Base-by-base conservation (phyloP, 2,113 vertebrate genomes). In the Pyrgilauda ruficollis region DNA sequence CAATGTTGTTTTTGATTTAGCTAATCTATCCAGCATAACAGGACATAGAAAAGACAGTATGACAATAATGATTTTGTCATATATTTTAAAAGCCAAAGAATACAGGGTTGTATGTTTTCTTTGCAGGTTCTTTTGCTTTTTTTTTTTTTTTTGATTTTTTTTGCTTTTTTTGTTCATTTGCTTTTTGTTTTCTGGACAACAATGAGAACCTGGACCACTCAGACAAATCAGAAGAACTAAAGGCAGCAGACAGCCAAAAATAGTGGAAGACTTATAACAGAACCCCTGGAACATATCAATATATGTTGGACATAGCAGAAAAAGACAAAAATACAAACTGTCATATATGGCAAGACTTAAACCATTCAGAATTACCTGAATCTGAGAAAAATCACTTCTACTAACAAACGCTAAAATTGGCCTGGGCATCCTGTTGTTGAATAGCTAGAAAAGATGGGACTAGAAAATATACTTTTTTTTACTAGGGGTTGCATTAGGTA, bases 301-400 rank as follows among this genome's bases (percentile, higher is more conserved):
- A 21, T 22, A 59, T 81, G 20, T 47, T 90, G 30, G 44, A 23
- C n/a, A n/a, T 15, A 44, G 13, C 7, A 63, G 12, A 95, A 47
- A 90, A 78, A 84, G 56, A 35, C 56, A 93, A 90, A 95, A 93
- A 77, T 67, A 52, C 18, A 93, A 92, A 62, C 31, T 86, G 49
- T 55, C 47, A 20, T 39, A 39, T 53, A 92, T 86, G 56, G 3
- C 62, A 92, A 66, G 15, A 85, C 53, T 94, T 88, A 92, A 87
- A 49, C 24, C 22, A 73, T 61, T 73, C 53, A 82, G 69, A 95
- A 97, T 61, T 26, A 35, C 13, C 35, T 77, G 56, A 63, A 72
- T 22, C 21, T 66, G 27, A 53, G 46, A 77, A 89, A 82, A 91
- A 85, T 91, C 31, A 50, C 23, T 31, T 94, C 21, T 52, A 90